These are phyloP conservation scores for Apodemia duryi DNA, from an alignment of 2,888 invertebrate species.

Conservation along the genomic window DNA sequence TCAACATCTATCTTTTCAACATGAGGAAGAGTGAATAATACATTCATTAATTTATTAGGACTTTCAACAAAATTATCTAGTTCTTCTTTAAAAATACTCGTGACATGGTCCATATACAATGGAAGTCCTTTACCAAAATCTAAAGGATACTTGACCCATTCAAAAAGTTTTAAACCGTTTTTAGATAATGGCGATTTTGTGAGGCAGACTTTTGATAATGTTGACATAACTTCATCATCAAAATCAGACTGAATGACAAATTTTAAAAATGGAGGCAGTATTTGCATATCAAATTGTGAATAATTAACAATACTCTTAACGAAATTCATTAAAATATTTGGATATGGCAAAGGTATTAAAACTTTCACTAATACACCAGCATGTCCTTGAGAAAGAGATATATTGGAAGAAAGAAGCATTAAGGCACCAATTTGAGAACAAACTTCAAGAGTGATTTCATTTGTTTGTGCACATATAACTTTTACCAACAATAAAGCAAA, in stretches of 20 bases:
- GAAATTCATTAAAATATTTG: conserved; percentile 80
- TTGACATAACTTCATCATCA: conserved; percentile 74
- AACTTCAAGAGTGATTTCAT: conserved; percentile 67
- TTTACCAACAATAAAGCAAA: conserved; percentile 79
- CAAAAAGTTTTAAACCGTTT: conserved; percentile 78
- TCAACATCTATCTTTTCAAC: conserved; percentile 64
- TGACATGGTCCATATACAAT: conserved; percentile 58
- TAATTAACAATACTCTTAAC: conserved; percentile 83
- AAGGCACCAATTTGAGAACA: conserved; percentile 78
- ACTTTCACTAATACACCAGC: conserved; percentile 84
- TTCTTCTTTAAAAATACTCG: conserved; percentile 49
- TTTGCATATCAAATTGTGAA: conserved; percentile 85
- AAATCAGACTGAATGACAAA: conserved; percentile 77
- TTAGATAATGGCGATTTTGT: conserved; percentile 82
- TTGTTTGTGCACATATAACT: conserved; percentile 65
- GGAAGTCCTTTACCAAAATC: conserved; percentile 71
- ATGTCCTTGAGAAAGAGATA: conserved; percentile 85
- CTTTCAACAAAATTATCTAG: conserved; percentile 55
- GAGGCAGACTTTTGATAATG: conserved; percentile 83
- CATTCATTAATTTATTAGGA: conserved; percentile 63
- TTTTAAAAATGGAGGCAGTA: conserved; percentile 83
- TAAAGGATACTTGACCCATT: conserved; percentile 84
- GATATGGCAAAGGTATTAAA: conserved; percentile 77
- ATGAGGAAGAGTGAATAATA: conserved; percentile 79
- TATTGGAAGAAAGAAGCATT: conserved; percentile 79